Evolutionary conservation across 2,888 invertebrate species (phyloP), one percentile per base, ranked within the genome.

Genomic region (Drosophila mettleri): DNA sequence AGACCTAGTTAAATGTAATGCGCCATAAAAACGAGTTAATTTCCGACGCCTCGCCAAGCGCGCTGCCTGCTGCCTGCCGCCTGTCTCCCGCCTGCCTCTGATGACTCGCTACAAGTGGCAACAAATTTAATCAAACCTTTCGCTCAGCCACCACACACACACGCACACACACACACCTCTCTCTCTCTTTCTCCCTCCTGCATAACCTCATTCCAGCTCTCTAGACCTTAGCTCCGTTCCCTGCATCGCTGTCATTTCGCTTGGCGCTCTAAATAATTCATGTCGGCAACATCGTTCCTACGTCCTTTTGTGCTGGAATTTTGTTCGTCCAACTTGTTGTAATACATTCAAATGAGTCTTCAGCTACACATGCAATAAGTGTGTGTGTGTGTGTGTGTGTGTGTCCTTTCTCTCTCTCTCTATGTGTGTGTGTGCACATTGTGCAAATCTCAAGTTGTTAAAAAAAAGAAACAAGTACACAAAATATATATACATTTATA

Each of bases 211-310:
- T 27, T 48, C 34, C 34, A 24, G 34, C 27, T 45, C 2, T 27
- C 36, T 4, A 18, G n/a, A 38, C 46, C 38, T 52, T 34, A 46
- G 12, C 29, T 46, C 5, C 31, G 29, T 7, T 33, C 34, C 33
- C 34, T 34, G 33, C 48, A 20, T 34, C 48, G 49, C 59, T 54
- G 43, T 63, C 53, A 63, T 68, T 74, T 63, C 57, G 41, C 72
- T 72, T 69, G 74, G 75, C 43, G 84, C 45, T 86, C 86, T 88
- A 83, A 88, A 83, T 88, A 86, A 88, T 88, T 83, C 74, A 88
- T 86, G 86, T 69, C 62, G 84, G 70, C 83, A 73, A 76, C 83
- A 71, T 68, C 80, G 60, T 70, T 69, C 60, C 73, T 58, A 49
- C 62, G 77, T 73, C 78, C 78, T 80, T 78, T 84, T 78, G 78